Percentiles rank a stretch among this genome's conserved stretches.
These are phyloP conservation scores for Drosophila willistoni DNA, from an alignment of 1,140 invertebrate genomes.

Conservation along the genomic window DNA sequence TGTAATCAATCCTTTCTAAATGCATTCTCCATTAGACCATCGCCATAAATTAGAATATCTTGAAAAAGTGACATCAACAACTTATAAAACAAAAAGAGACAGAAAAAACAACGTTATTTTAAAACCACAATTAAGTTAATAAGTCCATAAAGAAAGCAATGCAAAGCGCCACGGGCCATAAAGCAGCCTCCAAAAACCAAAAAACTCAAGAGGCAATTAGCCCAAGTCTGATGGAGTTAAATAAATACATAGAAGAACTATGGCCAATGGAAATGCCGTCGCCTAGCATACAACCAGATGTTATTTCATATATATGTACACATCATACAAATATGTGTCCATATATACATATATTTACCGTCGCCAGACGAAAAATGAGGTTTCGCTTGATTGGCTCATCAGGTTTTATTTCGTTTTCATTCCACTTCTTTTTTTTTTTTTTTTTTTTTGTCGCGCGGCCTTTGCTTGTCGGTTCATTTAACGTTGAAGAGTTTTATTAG, in stretches of 20 bases:
- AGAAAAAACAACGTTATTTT: conserved; percentile 36
- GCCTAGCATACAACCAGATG: conserved; percentile 19
- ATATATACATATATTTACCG: conserved; percentile 24
- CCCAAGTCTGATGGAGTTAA: conserved; percentile 27
- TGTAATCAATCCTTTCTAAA: conserved; percentile 52
- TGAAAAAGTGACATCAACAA: conserved; percentile 40
- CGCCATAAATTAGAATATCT: conserved; percentile 68
- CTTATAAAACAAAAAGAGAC: conserved; percentile 33
- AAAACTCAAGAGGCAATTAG: conserved; percentile 55
- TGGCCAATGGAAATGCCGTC: conserved; percentile 27
- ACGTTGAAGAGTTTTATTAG: conserved; percentile 73
- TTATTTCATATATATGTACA: conserved; percentile 12
- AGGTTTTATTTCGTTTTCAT: conserved; percentile 28
- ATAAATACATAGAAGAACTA: conserved; percentile 29
- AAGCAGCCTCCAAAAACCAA: conserved; percentile 61
- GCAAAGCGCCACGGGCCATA: conserved; percentile 56
- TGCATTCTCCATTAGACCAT: conserved; percentile 42
- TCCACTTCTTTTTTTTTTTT: conserved; percentile 5
- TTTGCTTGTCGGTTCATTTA: conserved; percentile 66
- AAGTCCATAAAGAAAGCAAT: conserved; percentile 73
- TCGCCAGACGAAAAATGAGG: conserved; percentile 47
- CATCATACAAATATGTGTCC: conserved; percentile 1
- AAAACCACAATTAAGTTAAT: conserved; percentile 74
- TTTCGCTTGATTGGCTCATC: conserved; percentile 55
- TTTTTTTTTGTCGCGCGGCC: conserved; percentile 53